These are phyloP conservation scores for Numenius phaeopus DNA, from an alignment of 2,797 vertebrate species.

Conservation along the genomic window DNA sequence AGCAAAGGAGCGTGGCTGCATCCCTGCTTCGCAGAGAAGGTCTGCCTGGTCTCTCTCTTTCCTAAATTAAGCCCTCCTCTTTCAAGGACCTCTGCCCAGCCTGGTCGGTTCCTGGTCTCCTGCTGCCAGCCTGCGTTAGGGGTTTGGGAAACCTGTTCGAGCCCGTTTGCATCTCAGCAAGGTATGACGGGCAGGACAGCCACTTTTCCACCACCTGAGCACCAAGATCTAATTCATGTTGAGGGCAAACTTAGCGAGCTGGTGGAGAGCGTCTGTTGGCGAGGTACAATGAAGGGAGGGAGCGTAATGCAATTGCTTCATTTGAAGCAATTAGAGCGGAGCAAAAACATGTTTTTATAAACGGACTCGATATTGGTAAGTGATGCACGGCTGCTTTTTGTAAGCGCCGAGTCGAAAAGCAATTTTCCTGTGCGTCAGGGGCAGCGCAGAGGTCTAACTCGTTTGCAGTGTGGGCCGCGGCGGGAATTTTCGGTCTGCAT, in stretches of 20 bases:
- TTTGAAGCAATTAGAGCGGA: constrained; percentile 12
- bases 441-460: background rate
- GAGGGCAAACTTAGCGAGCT: background rate
- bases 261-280: background rate
- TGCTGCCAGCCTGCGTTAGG: background rate
- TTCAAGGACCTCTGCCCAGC: background rate
- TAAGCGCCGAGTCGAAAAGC: background rate
- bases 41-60: background rate
- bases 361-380: background rate
- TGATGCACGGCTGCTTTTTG: background rate
- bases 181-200: background rate
- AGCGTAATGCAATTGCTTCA: background rate
- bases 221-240: background rate
- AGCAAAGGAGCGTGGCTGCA: background rate
- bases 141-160: background rate
- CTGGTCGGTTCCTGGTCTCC: fast-evolving
- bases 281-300: background rate
- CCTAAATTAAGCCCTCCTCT: too few relatives aligned
- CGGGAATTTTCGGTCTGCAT: background rate
- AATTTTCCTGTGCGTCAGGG: background rate
- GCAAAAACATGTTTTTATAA: background rate
- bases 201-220: background rate
- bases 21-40: fast-evolving
- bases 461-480: fast-evolving
- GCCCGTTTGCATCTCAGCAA: background rate